Base-by-base conservation (phyloP, 2,797 vertebrate genomes). In the Oryzias sinensis region DNA sequence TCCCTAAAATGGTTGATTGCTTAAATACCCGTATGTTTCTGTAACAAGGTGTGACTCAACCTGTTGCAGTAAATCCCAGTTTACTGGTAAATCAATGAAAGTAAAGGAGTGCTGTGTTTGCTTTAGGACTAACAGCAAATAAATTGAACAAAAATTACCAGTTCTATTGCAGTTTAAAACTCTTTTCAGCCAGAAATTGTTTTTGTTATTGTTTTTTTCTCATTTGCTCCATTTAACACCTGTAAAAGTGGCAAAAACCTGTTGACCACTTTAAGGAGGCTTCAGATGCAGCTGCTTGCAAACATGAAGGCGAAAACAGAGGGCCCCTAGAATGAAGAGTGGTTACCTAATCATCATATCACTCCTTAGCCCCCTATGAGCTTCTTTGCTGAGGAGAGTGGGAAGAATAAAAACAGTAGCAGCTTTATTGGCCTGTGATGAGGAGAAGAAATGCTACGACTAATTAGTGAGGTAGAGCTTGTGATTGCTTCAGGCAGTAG, bases 381-480 rank as follows among this genome's bases (percentile, higher is more conserved):
- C 44, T 50, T 56, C 53, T 57, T 20, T 61, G 41, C 2, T n/a
- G 40, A 59, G 27, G 22, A 58, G 41, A 37, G 37, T 49, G 49
- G 15, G n/a, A 63, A 24, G 44, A 74, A 53, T 53, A n/a, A 43
- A 6, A 37, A 56, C 24, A 49, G 52, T 8, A 46, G 43, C 46
- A 70, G 27, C 57, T 25, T 64, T 61, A 56, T 52, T 73, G 59
- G 43, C 53, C 45, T 49, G 43, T 47, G 46, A 64, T 56, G 37
- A 20, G 17, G 60, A 69, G 57, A 66, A 66, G 53, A 64, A 27
- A 49, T 55, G 55, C 11, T 25, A 63, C 33, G 44, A 58, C 58
- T 69, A 76, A 80, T 85, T 75, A 81, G 33, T 7, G 43, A 72
- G 41, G 68, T 14, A 51, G 53, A 75, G 70, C 64, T 64, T 57